These are phyloP conservation scores for Gavia stellata DNA, from an alignment of 2,113 vertebrate genomes.

Conservation along the genomic window DNA sequence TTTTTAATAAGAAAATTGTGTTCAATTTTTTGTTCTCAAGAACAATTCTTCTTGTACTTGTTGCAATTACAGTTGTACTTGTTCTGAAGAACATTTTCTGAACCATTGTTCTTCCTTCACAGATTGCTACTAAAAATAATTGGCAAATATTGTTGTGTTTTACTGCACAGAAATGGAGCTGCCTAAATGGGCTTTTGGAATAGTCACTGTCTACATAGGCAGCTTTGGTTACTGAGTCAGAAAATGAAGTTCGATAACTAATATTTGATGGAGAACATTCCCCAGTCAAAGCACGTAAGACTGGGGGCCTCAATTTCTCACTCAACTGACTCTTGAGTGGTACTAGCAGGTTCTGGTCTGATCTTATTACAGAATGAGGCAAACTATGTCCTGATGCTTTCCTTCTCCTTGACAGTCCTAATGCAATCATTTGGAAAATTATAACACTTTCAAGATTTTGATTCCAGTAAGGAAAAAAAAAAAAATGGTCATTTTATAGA, in stretches of 20 bases:
- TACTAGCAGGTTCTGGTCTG: background rate
- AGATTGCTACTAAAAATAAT: background rate
- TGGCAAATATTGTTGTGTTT: background rate
- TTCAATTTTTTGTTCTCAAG: background rate
- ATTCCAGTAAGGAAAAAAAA: background rate
- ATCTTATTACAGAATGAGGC: background rate
- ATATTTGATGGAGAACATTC: background rate
- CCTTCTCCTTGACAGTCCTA: background rate
- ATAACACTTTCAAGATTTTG: background rate
- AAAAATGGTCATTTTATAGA: background rate
- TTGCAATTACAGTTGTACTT: background rate
- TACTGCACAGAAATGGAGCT: background rate
- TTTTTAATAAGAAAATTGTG: background rate
- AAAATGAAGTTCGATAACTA: background rate
- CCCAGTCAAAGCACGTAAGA: background rate
- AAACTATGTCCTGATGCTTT: background rate
- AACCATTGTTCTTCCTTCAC: background rate
- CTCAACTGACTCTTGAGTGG: accelerated
- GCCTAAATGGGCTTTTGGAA: background rate
- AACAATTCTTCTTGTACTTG: background rate
- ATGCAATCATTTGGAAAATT: background rate
- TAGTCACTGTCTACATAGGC: background rate
- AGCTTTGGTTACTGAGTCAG: background rate
- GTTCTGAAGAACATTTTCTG: background rate
- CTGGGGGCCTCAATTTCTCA: accelerated